phyloP scores from a whole-genome alignment of 2,797 vertebrate genomes.

The Thunnus albacares region DNA sequence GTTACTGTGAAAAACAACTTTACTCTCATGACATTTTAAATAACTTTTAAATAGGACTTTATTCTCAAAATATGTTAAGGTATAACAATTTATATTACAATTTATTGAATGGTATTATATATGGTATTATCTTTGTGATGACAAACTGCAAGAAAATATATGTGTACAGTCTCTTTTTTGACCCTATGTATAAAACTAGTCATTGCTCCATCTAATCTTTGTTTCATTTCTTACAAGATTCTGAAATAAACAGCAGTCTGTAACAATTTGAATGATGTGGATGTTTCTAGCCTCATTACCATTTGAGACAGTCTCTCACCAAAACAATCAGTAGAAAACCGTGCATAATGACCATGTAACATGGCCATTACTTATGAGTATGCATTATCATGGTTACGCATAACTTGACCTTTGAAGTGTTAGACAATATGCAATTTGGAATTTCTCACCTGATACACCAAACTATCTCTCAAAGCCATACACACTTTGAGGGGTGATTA shows the following conservation, averaged over 20 bases:
- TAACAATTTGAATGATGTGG: slow-evolving; percentile 40
- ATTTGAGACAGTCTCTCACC: slow-evolving; percentile 44
- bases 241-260: slow-evolving; percentile 25
- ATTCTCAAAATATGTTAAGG: too few relatives aligned
- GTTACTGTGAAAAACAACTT: too few relatives aligned
- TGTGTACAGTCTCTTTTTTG: slow-evolving; percentile 6
- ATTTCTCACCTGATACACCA: slow-evolving; percentile 47
- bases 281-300: slow-evolving; percentile 47
- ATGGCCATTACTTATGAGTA: slow-evolving; percentile 56
- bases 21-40: too few relatives aligned
- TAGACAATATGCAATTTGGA: slow-evolving; percentile 62
- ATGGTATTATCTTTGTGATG: not conserved
- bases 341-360: slow-evolving; percentile 56
- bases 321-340: slow-evolving; percentile 45
- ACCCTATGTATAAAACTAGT: slow-evolving; percentile 12
- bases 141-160: not conserved
- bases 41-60: too few relatives aligned
- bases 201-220: not conserved
- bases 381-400: slow-evolving; percentile 45
- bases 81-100: not conserved
- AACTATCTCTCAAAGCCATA: slow-evolving; percentile 58
- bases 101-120: not conserved
- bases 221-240: slow-evolving; percentile 17
- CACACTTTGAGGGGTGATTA: slow-evolving; percentile 52
- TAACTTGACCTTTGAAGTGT: slow-evolving; percentile 64